Conservation (phyloP, 2,113 vertebrate species). For the Prionailurus bengalensis region DNA sequence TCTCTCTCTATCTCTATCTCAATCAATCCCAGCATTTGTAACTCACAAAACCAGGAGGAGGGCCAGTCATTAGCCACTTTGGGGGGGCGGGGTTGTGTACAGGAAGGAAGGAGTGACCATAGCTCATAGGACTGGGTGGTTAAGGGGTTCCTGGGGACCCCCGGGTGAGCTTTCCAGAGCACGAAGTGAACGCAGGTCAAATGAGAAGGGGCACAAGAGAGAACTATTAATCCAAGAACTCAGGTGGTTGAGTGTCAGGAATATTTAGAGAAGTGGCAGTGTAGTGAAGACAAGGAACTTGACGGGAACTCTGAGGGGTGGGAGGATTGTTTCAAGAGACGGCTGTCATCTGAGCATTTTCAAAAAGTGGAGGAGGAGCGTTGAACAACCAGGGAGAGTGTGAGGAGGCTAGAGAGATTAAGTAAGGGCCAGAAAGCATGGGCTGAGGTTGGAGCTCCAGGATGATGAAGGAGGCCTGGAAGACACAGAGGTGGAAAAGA, state of each 20-base stretch:
- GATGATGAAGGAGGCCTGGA: not conserved
- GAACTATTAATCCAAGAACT: not conserved
- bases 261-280: not conserved
- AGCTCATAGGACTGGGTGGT: not conserved
- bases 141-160: not conserved
- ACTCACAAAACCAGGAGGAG: conserved; percentile 13
- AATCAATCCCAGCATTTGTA: not conserved
- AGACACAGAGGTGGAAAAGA: too few species aligned
- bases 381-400: not conserved
- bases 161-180: not conserved
- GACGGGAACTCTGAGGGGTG: not conserved
- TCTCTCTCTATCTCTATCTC: too few species aligned
- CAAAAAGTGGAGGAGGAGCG: not conserved
- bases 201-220: not conserved
- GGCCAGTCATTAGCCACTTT: not conserved
- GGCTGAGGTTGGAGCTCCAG: not conserved
- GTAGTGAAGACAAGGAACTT: not conserved
- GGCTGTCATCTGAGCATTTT: not conserved
- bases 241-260: not conserved
- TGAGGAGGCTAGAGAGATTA: not conserved
- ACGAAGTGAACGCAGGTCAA: not conserved
- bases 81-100: not conserved
- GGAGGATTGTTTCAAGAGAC: not conserved
- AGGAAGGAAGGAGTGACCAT: not conserved
- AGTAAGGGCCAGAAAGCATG: not conserved